These are phyloP conservation scores for Zelostemma sp. DNA, from an alignment of 1,140 invertebrate species.

Conservation along the genomic window DNA sequence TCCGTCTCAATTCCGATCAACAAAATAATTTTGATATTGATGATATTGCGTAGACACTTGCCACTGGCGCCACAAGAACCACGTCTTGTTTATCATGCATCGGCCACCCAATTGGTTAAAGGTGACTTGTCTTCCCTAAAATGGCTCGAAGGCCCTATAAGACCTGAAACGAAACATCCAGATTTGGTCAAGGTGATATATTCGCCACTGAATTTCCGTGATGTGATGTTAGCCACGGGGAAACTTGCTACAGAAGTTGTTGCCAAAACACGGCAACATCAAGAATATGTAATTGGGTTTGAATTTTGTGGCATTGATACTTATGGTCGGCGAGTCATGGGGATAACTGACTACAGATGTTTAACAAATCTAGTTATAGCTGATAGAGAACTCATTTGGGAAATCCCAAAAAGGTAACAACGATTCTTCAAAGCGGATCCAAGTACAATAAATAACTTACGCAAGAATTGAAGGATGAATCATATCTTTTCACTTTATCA, in stretches of 20 bases:
- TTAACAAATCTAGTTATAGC: constrained; percentile 74
- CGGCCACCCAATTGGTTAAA: constrained; percentile 81
- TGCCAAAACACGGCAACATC: constrained; percentile 70
- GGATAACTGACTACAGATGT: constrained; percentile 73
- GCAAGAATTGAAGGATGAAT: too few species aligned
- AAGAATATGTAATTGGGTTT: constrained; percentile 80
- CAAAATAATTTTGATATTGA: too few species aligned
- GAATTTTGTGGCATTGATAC: constrained; percentile 76
- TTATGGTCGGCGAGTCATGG: constrained; percentile 78
- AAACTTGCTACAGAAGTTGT: constrained; percentile 77
- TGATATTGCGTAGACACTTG: constrained; percentile 77
- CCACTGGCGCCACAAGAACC: constrained; percentile 66
- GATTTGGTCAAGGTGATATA: constrained; percentile 73
- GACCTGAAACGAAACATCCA: constrained; percentile 49
- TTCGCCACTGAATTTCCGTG: constrained; percentile 81
- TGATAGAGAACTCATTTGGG: constrained; percentile 78
- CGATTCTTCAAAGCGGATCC: neutral
- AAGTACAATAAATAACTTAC: constrained; percentile 4
- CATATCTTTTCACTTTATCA: too few species aligned
- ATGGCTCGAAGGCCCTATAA: constrained; percentile 82
- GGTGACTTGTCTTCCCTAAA: constrained; percentile 88
- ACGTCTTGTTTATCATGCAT: constrained; percentile 76
- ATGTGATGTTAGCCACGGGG: constrained; percentile 83
- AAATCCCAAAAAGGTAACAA: constrained; percentile 76
- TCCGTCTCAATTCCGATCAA: neutral